Conservation (phyloP, 1,140 invertebrate species). For the Drosophila azteca region DNA sequence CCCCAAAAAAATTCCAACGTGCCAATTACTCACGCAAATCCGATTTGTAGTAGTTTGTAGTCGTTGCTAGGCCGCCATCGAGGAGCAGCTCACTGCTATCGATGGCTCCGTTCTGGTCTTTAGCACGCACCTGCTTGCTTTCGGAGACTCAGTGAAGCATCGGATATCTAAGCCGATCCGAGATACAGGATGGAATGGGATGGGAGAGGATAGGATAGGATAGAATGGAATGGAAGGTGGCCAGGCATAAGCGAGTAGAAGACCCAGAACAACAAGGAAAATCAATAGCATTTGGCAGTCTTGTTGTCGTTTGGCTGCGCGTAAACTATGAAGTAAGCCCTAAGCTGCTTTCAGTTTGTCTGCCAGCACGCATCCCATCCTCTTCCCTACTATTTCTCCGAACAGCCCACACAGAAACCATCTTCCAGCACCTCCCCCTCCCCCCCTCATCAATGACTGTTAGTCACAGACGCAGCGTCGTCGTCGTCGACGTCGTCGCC, state of each 20-base stretch:
- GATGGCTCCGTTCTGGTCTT: constrained; percentile 41
- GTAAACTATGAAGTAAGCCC: constrained; percentile 79
- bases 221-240: not conserved
- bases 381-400: not conserved
- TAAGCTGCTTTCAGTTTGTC: constrained; percentile 74
- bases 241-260: constrained; percentile 7
- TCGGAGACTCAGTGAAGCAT: constrained; percentile 14
- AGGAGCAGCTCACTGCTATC: constrained; percentile 43
- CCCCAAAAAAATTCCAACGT: constrained; percentile 60
- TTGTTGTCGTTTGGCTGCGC: constrained; percentile 56
- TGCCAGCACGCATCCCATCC: constrained; percentile 48
- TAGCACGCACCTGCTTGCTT: constrained; percentile 40
- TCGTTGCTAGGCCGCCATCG: constrained; percentile 12
- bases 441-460: constrained; percentile 49
- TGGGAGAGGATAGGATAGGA: not conserved
- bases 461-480: constrained; percentile 77
- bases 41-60: constrained; percentile 70
- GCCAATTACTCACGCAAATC: constrained; percentile 82
- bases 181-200: not conserved
- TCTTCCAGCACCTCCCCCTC: not conserved
- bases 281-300: constrained; percentile 78
- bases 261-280: constrained; percentile 38
- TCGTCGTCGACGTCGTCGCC: constrained; percentile 7
- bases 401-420: not conserved
- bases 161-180: constrained; percentile 41